These are phyloP conservation scores for Amphiura filiformis DNA, from an alignment of 35 echinoderm and acorn worm species.

Conservation along the genomic window DNA sequence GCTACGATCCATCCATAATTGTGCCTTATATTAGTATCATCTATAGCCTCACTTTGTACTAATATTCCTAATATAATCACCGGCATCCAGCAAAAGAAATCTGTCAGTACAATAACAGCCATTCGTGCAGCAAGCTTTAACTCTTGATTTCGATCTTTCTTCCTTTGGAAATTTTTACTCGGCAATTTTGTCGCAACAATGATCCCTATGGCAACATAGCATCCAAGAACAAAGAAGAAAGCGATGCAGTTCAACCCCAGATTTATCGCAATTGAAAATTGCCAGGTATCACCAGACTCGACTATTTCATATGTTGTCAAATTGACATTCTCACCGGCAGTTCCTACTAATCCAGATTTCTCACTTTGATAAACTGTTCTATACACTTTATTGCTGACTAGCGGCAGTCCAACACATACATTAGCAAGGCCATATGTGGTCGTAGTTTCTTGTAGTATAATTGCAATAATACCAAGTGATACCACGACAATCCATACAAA, in stretches of 20 bases:
- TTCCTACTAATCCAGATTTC: background rate
- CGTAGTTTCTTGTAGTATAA: background rate
- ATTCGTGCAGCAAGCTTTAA: slow-evolving; percentile 43
- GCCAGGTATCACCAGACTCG: background rate
- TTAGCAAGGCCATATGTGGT: slow-evolving; percentile 43
- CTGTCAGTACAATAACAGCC: slow-evolving; percentile 34
- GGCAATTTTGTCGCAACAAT: background rate
- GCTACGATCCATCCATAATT: slow-evolving; percentile 44
- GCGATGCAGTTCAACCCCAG: background rate
- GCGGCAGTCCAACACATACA: slow-evolving; percentile 59
- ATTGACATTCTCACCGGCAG: background rate
- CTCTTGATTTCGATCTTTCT: slow-evolving; percentile 20
- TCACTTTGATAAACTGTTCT: background rate
- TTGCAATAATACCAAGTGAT: slow-evolving; percentile 37
- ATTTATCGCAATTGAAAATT: slow-evolving; percentile 17
- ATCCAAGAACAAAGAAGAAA: background rate
- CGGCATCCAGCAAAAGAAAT: slow-evolving; percentile 56
- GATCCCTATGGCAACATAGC: slow-evolving; percentile 25
- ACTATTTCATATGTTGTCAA: background rate
- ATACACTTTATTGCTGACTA: slow-evolving; percentile 6
- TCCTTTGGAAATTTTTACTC: slow-evolving; percentile 5
- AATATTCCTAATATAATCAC: slow-evolving; percentile 42
- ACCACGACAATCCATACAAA: slow-evolving; percentile 14
- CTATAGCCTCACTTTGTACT: slow-evolving; percentile 3
- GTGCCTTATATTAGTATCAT: slow-evolving; percentile 3